A percentile compares a stretch with the other conserved stretches of the same genome.
These are phyloP conservation scores for Mormyrus lacerda DNA, from an alignment of 2,113 vertebrate genomes.

Conservation along the genomic window DNA sequence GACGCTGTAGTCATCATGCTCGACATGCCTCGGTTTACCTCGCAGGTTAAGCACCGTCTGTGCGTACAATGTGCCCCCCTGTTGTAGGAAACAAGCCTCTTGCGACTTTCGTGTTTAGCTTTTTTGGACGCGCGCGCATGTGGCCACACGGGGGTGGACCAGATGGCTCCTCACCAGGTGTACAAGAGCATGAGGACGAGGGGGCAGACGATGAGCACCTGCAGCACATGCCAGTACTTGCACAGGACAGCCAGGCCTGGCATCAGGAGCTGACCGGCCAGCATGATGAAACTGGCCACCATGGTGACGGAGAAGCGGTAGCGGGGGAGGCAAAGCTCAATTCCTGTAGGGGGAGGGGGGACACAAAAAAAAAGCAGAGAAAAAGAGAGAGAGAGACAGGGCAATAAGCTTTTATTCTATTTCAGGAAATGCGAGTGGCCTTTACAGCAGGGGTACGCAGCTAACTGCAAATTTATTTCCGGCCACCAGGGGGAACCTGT, in stretches of 20 bases:
- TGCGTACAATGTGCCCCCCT: neutral
- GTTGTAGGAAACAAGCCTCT: neutral
- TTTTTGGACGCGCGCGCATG: neutral
- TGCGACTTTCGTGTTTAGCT: neutral
- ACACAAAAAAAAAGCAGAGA: neutral
- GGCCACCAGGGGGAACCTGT: neutral
- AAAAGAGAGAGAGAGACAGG: neutral
- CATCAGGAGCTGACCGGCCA: constrained; percentile 88
- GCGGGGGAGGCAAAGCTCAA: constrained; percentile 84
- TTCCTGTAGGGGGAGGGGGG: constrained; percentile 58
- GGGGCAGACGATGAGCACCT: constrained; percentile 87
- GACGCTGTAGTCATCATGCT: neutral
- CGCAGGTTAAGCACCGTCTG: neutral
- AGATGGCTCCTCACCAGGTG: constrained; percentile 72
- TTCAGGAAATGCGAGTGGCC: neutral
- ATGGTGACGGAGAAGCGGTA: constrained; percentile 93
- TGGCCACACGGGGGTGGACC: neutral
- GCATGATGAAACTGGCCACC: constrained; percentile 85
- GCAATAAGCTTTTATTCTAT: constrained; percentile 36
- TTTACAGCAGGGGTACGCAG: neutral
- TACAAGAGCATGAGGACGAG: constrained; percentile 88
- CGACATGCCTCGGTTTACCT: neutral
- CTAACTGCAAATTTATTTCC: neutral
- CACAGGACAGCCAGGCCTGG: constrained; percentile 84
- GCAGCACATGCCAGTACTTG: constrained; percentile 86